Base-by-base conservation (phyloP, 2,888 invertebrate species). In the Archips crataeganus region DNA sequence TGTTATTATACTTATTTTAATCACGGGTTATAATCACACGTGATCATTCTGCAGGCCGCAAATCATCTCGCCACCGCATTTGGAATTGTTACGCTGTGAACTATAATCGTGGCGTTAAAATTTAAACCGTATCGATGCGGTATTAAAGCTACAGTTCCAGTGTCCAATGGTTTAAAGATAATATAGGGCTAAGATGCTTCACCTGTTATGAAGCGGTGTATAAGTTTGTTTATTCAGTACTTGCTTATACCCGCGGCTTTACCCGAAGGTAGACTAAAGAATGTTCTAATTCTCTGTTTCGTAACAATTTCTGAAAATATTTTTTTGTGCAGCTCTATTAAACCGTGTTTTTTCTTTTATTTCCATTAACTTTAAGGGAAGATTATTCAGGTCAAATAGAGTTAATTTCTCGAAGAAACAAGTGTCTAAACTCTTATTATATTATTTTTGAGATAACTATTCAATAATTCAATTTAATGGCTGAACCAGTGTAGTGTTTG, bases 1-100 rank as follows among this genome's bases (percentile, higher is more conserved):
- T 65, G 54, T 65, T 65, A 65, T 74, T 74, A 69, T 51, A 64
- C 57, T 57, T 11, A 57, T 74, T 74, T 74, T 69, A 74, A 74
- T 69, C 60, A 70, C 64, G 11, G 13, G 60, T 65, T 70, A 60
- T 51, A 65, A 70, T 70, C 42, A 69, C 49, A 51, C 68, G 39
- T 61, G 51, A 65, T 69, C 10, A 69, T 9, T 39, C 23, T 49
- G 10, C n/a, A n/a, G 49, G 60, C 69, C 74, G 36, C 74, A 61
- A 66, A 64, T 70, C 60, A 65, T 62, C 57, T 74, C 69, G 51
- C 68, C n/a, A 32, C 68, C n/a, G 57, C 62, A 66, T 49, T 69
- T 42, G 11, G 39, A 54, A 65, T 65, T 74, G 65, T 70, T 45
- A 15, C 64, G n/a, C 34, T 59, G 45, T 11, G 39, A 62, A 34